Evolutionary conservation across 2,113 vertebrate species (phyloP).

Genomic region (Aplodontia rufa): DNA sequence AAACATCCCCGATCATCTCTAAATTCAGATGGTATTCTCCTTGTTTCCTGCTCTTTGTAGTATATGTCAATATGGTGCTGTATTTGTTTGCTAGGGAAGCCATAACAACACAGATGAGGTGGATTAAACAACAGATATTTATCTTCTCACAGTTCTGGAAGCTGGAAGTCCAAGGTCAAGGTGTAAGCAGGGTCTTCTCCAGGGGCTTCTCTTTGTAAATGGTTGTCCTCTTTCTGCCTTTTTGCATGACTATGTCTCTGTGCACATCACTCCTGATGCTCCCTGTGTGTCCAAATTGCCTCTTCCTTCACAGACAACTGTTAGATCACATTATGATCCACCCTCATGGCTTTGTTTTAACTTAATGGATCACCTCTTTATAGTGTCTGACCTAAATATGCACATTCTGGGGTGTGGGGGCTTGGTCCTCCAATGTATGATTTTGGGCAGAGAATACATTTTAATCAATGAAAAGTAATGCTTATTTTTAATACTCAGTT

Average conservation of each 20-base stretch:
- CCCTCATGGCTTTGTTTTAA: not conserved
- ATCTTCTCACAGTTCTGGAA: not conserved
- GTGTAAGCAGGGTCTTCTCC: not conserved
- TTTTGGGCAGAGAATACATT: not conserved
- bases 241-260: not conserved
- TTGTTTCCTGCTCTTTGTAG: not conserved
- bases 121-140: not conserved
- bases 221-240: rapidly evolving
- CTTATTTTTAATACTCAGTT: not conserved
- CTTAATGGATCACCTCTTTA: not conserved
- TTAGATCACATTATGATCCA: not conserved
- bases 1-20: not conserved
- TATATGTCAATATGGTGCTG: not conserved
- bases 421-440: not conserved
- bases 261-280: rapidly evolving
- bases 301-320: not conserved
- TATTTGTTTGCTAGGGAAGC: not conserved
- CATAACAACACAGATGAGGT: not conserved
- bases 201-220: not conserved
- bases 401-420: not conserved
- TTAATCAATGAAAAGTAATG: not conserved
- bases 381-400: not conserved
- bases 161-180: not conserved
- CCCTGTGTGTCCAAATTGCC: not conserved
- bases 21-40: not conserved